Percentiles rank a stretch among this genome's conserved stretches.
Evolutionary conservation across 2,113 vertebrate species (phyloP).

Genomic region (Clinocottus analis): DNA sequence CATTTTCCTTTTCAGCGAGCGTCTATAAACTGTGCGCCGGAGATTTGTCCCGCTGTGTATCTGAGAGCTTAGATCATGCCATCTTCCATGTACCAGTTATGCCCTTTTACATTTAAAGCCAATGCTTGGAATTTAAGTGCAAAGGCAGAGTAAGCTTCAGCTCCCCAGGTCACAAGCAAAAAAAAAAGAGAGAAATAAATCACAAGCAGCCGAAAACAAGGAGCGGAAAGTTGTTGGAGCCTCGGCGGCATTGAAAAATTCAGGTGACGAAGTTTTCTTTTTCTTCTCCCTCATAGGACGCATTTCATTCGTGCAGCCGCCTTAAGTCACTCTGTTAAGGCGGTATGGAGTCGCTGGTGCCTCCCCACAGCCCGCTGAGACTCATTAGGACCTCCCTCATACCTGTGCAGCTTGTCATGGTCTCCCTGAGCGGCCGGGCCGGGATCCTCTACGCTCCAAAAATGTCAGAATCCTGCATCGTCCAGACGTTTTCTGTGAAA

Average conservation of each 20-base stretch:
- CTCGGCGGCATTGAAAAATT: conserved; percentile 26
- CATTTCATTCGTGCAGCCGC: conserved; percentile 39
- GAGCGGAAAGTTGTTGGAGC: background rate
- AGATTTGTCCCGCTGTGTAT: conserved; percentile 40
- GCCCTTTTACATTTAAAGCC: conserved; percentile 42
- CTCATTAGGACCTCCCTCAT: conserved; percentile 65
- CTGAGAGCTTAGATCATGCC: conserved; percentile 22
- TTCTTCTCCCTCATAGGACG: conserved; percentile 29
- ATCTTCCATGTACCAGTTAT: conserved; percentile 10
- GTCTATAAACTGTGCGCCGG: conserved; percentile 14
- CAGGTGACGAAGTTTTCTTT: background rate
- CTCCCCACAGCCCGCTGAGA: conserved; percentile 52
- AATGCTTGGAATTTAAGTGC: background rate
- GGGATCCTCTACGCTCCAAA: conserved; percentile 36
- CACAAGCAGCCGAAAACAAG: conserved; percentile 13
- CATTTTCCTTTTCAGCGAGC: conserved; percentile 16
- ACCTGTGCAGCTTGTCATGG: conserved; percentile 54
- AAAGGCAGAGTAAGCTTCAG: background rate
- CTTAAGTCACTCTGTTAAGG: conserved; percentile 47
- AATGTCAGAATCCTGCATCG: conserved; percentile 44
- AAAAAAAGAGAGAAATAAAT: too few species aligned
- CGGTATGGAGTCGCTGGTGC: conserved; percentile 32
- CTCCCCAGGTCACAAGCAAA: too few species aligned
- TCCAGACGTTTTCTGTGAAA: conserved; percentile 54
- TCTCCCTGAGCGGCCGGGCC: conserved; percentile 43